Conservation (phyloP, 1,140 invertebrate species). For the Psix sp. region DNA sequence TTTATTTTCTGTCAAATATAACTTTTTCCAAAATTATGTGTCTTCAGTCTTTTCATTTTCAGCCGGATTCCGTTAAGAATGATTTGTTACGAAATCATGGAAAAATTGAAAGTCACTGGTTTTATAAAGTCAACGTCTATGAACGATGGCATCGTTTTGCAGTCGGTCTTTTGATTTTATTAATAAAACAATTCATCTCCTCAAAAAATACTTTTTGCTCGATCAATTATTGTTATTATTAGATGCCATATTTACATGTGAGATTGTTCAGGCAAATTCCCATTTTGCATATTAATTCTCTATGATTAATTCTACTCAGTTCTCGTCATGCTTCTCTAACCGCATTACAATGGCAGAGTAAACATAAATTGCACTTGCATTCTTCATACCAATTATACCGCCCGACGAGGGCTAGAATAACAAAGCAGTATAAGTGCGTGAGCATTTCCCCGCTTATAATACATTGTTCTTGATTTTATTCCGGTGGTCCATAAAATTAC, state of each 20-base stretch:
- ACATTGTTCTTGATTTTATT: no score
- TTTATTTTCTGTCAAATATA: constrained; percentile 17
- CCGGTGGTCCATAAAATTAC: no score
- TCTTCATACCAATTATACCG: constrained; percentile 58
- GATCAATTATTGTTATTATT: constrained; percentile 18
- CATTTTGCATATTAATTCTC: constrained; percentile 59
- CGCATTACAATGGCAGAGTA: constrained; percentile 55
- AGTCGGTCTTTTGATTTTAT: no score
- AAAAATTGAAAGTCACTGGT: no score
- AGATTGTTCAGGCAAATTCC: constrained; percentile 43
- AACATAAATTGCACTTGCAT: constrained; percentile 59
- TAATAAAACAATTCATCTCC: no score
- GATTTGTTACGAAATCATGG: no score
- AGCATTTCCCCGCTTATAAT: no score
- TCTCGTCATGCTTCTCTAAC: constrained; percentile 55
- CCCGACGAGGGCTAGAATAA: constrained; percentile 44
- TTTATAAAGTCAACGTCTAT: no score
- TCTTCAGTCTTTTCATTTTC: neutral
- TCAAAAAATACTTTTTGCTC: no score
- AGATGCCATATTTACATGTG: constrained; percentile 40
- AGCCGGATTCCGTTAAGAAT: no score
- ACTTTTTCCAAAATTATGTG: constrained; percentile 2
- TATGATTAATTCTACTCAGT: constrained; percentile 57
- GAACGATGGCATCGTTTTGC: no score
- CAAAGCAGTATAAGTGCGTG: constrained; percentile 45